These are phyloP conservation scores for Sminthurinus signatus DNA, from an alignment of 1,140 invertebrate genomes.

Conservation along the genomic window DNA sequence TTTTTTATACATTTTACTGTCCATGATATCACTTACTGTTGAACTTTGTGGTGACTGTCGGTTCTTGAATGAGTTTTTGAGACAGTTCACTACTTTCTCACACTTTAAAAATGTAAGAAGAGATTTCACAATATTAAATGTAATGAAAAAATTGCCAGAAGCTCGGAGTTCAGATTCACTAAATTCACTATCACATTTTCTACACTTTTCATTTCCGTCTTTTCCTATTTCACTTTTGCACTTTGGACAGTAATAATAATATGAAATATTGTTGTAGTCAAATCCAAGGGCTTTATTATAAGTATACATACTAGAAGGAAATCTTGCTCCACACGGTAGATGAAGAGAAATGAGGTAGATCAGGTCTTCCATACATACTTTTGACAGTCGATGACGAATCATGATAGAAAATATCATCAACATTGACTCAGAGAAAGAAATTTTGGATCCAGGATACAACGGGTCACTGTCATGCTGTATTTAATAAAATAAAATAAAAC, in stretches of 20 bases:
- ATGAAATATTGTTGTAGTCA: background rate
- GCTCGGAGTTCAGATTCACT: background rate
- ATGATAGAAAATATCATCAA: slow-evolving; percentile 8
- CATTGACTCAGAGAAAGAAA: background rate
- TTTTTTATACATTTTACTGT: slow-evolving; percentile 4
- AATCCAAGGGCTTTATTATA: background rate
- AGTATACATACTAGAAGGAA: background rate
- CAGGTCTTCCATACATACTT: slow-evolving; percentile 1
- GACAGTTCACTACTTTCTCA: background rate
- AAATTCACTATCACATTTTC: background rate
- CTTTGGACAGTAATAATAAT: slow-evolving; percentile 4
- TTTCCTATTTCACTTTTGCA: slow-evolving; percentile 10
- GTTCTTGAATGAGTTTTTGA: background rate
- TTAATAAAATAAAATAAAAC: background rate
- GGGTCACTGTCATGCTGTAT: background rate
- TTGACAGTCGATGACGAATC: slow-evolving; percentile 5
- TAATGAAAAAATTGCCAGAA: slow-evolving; percentile 11
- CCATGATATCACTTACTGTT: background rate
- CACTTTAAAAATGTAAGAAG: background rate
- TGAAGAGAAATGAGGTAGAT: slow-evolving; percentile 3
- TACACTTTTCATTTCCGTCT: background rate
- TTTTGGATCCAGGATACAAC: background rate
- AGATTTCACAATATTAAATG: background rate
- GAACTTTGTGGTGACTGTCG: background rate
- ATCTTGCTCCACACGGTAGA: background rate